Evolutionary conservation across 2,113 vertebrate genomes (phyloP).

Genomic region (Ceyx margarethae): DNA sequence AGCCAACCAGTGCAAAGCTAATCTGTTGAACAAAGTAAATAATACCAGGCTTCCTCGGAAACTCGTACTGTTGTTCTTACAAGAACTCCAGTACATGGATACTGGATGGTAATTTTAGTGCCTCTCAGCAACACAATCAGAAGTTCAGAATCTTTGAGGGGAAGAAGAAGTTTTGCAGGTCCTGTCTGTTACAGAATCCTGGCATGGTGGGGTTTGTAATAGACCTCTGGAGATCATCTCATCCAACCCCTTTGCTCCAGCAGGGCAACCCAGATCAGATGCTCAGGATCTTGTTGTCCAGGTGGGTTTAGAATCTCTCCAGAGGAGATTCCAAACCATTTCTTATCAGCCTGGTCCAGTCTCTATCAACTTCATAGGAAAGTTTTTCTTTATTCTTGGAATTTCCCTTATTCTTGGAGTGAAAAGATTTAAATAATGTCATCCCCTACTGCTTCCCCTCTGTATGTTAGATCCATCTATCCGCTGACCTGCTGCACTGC

Average conservation of each 20-base stretch:
- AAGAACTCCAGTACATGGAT: not conserved
- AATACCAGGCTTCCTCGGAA: not conserved
- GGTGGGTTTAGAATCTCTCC: too few species aligned
- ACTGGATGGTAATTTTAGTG: not conserved
- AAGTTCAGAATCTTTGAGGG: not conserved
- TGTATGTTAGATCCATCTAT: not conserved
- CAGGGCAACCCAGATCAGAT: not conserved
- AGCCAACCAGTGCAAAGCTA: not conserved
- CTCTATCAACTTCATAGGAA: not conserved
- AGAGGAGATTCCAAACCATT: not conserved
- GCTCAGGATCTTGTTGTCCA: not conserved
- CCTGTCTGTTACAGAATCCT: not conserved
- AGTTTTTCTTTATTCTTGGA: not conserved
- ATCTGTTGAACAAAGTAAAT: not conserved
- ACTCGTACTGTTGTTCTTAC: not conserved
- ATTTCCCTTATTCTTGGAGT: not conserved
- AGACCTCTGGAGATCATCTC: not conserved
- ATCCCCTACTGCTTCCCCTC: not conserved
- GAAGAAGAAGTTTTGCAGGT: not conserved
- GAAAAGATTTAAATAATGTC: not conserved
- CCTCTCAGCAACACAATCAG: not conserved
- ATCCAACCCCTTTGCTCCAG: not conserved
- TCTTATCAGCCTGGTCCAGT: not conserved
- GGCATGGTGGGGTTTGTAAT: not conserved
- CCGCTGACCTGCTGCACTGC: not conserved